A percentile compares a stretch with the other conserved stretches of the same genome.
Evolutionary conservation across 1,140 invertebrate genomes (phyloP).

Genomic region (Pectinophora gossypiella): DNA sequence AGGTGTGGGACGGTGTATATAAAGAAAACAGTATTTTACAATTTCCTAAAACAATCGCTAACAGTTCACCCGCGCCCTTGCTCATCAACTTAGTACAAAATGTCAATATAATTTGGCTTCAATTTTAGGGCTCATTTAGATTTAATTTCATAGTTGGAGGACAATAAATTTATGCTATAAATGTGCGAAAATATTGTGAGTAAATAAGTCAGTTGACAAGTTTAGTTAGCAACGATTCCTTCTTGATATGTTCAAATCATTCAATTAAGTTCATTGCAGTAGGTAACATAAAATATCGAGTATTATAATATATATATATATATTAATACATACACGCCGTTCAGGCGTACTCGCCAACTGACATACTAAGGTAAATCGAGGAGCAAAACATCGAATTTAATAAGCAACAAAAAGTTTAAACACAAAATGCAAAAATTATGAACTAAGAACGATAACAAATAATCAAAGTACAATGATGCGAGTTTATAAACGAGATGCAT

Average conservation of each 20-base stretch:
- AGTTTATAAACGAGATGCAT: slow-evolving; percentile 43
- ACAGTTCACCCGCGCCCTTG: slow-evolving; percentile 40
- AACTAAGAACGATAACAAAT: slow-evolving; percentile 58
- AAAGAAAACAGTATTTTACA: slow-evolving; percentile 62
- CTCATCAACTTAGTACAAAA: slow-evolving; percentile 39
- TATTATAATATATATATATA: too few relatives aligned
- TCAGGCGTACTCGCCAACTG: too few relatives aligned
- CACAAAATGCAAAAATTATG: slow-evolving; percentile 32
- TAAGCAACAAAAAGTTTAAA: slow-evolving; percentile 43
- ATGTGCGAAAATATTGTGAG: not conserved
- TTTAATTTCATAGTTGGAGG: slow-evolving; percentile 15
- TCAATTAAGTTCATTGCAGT: too few relatives aligned
- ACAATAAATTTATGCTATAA: slow-evolving; percentile 7
- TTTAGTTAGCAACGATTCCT: too few relatives aligned
- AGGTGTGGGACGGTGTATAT: too few relatives aligned
- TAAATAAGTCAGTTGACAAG: not conserved
- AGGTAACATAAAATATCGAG: too few relatives aligned
- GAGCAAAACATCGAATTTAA: slow-evolving; percentile 8
- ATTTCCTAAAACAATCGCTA: slow-evolving; percentile 56
- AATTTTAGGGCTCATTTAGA: slow-evolving; percentile 48
- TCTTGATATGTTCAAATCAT: too few relatives aligned
- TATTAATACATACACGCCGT: too few relatives aligned
- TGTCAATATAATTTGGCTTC: slow-evolving; percentile 58
- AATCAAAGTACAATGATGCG: slow-evolving; percentile 39
- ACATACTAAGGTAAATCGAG: slow-evolving; percentile 11